Base-by-base conservation (phyloP, 2,797 vertebrate species). In the Capromys pilorides region DNA sequence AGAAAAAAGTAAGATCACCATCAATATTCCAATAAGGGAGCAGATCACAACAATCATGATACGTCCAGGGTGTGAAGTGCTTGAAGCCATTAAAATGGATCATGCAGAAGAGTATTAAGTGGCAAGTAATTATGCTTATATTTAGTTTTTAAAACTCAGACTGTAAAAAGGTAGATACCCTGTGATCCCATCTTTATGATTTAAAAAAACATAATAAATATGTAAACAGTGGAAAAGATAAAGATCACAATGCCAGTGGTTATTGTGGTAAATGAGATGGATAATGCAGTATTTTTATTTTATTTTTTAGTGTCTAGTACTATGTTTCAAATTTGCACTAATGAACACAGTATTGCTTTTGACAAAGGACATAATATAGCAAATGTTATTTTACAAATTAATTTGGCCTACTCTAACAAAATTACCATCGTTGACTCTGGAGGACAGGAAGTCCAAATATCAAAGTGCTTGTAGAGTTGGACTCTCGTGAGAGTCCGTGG, bases 21-120 rank as follows among this genome's bases (percentile, higher is more conserved):
- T 95, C 86, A 92, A 86, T 10, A 31, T 85, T 96, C 94, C 82
- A 67, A 62, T 86, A 88, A 93, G 41, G 28, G 57, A 97, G 90
- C 45, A 95, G 81, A 96, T 96, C 95, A 95, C 96, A 96, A 88
- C 88, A 93, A 83, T 96, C 87, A 96, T 79, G 78, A 61, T 94
- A 69, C 24, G 14, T 80, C 54, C 59, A 16, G 67, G 33, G 64
- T 91, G 81, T 64, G 41, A 93, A 93, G 45, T 79, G 57, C 91
- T 96, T 90, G 64, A 59, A 77, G 41, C 78, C 81, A 77, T 96
- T 97, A 96, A 95, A 91, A 96, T 88, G 93, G 95, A 95, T 97
- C 61, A 10, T 88, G 71, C 90, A 78, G 85, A 84, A 95, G 92
- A 95, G 71, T 88, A 89, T 82, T 95, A 95, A 96, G 83, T 2